Conservation (phyloP, 2,888 invertebrate species). For the Halocaridina rubra region DNA sequence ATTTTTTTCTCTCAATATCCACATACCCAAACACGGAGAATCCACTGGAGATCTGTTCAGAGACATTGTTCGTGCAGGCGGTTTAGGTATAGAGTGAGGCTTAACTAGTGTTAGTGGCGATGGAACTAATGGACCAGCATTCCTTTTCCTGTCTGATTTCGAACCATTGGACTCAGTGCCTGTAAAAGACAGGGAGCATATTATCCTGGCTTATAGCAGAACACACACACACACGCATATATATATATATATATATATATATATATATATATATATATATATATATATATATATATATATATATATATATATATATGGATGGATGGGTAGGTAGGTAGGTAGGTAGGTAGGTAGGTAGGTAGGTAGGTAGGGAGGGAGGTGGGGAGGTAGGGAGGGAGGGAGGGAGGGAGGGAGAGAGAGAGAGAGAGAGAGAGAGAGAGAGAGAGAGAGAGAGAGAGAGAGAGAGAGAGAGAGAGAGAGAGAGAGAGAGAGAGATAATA, state of each 20-base stretch:
- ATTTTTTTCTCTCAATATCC: too few species aligned
- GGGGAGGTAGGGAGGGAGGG: too few species aligned
- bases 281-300: background rate
- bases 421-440: background rate
- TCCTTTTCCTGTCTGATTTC: background rate
- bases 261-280: slow-evolving; percentile 24
- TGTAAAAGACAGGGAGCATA: background rate
- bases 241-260: slow-evolving; percentile 24
- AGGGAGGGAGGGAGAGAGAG: background rate
- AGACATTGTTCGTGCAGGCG: slow-evolving; percentile 3
- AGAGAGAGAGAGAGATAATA: too few species aligned
- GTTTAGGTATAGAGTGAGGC: background rate
- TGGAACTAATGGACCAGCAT: background rate
- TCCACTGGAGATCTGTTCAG: background rate
- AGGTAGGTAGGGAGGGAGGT: too few species aligned
- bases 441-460: too few species aligned
- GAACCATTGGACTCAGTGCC: slow-evolving; percentile 13
- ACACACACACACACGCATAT: background rate
- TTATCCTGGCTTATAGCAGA: too few species aligned
- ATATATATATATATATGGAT: background rate
- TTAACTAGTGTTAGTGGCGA: background rate
- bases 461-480: too few species aligned
- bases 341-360: background rate
- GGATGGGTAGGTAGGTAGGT: background rate
- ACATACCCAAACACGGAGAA: background rate